Evolutionary conservation across 2,888 invertebrate species (phyloP).

Genomic region (Strigamia transsilvanica): DNA sequence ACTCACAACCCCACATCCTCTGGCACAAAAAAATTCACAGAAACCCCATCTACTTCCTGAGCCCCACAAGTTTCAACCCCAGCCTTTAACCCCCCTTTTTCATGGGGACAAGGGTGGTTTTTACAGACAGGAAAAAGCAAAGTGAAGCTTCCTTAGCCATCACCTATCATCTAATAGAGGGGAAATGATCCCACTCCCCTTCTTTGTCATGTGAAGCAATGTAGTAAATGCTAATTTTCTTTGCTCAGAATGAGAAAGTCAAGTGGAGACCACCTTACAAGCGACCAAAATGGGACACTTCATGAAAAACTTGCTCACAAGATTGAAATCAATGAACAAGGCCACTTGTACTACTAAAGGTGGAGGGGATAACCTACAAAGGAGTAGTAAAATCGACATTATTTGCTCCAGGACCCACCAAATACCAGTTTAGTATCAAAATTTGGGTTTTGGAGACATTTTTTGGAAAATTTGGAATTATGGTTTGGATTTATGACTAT

Average conservation of each 20-base stretch:
- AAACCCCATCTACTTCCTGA: not conserved
- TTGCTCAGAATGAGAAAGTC: not conserved
- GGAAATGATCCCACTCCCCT: constrained; percentile 30
- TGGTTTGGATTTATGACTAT: too few relatives aligned
- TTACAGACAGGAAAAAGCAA: constrained; percentile 25
- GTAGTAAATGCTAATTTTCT: constrained; percentile 24
- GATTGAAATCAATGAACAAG: constrained; percentile 31
- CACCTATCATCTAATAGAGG: constrained; percentile 9
- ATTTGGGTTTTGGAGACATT: too few relatives aligned
- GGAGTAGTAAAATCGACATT: not conserved
- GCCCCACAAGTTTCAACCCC: not conserved
- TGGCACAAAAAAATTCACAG: not conserved
- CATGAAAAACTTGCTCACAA: constrained; percentile 24
- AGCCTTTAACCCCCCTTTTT: constrained; percentile 1
- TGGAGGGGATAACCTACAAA: not conserved
- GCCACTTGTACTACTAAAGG: not conserved
- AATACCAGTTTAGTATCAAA: too few relatives aligned
- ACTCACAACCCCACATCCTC: not conserved
- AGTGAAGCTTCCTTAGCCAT: not conserved
- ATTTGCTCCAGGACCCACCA: not conserved
- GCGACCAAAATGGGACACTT: constrained; percentile 7
- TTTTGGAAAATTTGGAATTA: too few relatives aligned
- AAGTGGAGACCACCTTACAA: constrained; percentile 1
- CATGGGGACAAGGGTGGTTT: constrained; percentile 10
- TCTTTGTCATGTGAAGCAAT: constrained; percentile 22